Conservation (phyloP, 2,113 vertebrate species). For the Hystrix cristata region DNA sequence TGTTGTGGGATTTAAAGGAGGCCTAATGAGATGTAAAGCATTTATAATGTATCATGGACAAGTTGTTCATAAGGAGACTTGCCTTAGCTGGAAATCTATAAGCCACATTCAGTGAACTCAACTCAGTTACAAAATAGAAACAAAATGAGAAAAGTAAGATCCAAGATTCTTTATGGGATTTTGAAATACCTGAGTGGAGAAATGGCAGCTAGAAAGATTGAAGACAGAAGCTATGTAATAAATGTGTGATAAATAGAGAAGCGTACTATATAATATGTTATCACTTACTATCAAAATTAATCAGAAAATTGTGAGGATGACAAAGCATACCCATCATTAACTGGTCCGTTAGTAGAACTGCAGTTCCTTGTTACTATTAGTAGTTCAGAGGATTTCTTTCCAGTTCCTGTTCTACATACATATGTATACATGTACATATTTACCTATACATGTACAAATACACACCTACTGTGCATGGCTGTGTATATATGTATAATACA, state of each 20-base stretch:
- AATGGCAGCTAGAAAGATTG: neutral
- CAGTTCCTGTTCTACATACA: neutral
- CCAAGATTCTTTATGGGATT: neutral
- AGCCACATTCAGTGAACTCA: neutral
- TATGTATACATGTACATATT: neutral
- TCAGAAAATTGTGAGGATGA: neutral
- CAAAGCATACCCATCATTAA: neutral
- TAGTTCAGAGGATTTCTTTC: neutral
- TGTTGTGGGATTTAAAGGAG: neutral
- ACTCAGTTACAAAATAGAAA: neutral
- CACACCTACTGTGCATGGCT: neutral
- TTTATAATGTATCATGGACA: neutral
- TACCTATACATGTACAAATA: neutral
- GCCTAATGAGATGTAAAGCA: neutral
- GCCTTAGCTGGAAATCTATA: neutral
- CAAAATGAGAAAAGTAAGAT: neutral
- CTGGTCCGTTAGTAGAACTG: neutral
- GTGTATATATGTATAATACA: neutral
- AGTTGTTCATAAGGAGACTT: neutral
- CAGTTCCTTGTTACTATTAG: neutral
- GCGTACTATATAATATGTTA: neutral
- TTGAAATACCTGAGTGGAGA: neutral
- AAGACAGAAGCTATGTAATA: neutral
- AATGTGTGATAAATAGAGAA: neutral
- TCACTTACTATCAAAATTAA: neutral